These are phyloP conservation scores for Danio jaintianensis DNA, from an alignment of 2,797 vertebrate genomes.

Conservation along the genomic window DNA sequence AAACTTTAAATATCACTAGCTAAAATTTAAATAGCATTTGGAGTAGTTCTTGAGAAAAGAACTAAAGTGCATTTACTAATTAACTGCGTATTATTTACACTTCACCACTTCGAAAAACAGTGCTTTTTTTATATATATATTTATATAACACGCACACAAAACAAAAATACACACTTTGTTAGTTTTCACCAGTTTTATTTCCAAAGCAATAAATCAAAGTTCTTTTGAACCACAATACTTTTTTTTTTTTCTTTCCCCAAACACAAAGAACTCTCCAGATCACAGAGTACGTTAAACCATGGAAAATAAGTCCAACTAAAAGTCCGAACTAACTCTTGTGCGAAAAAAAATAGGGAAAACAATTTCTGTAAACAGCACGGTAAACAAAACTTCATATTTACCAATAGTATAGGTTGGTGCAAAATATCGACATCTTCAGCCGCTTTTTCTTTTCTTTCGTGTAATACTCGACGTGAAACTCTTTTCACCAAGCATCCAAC, in stretches of 20 bases:
- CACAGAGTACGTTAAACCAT: conserved; percentile 54
- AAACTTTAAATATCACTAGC: too few species aligned
- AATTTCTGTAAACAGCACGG: conserved; percentile 62
- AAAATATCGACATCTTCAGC: conserved; percentile 60
- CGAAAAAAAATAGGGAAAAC: conserved; percentile 50
- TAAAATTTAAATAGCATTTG: too few species aligned
- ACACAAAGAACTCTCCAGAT: conserved; percentile 62
- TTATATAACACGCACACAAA: too few species aligned
- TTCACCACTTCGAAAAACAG: too few species aligned
- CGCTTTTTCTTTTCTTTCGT: conserved; percentile 35
- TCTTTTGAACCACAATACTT: conserved; percentile 60
- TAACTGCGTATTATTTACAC: too few species aligned
- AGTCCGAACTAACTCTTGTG: conserved; percentile 61
- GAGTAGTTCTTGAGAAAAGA: too few species aligned
- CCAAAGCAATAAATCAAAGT: conserved; percentile 66
- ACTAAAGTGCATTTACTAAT: too few species aligned
- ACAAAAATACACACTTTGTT: too few species aligned
- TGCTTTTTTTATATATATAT: too few species aligned
- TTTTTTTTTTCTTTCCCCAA: conserved; percentile 57
- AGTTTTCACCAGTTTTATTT: conserved; percentile 54
- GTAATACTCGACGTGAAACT: conserved; percentile 59
- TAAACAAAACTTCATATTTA: conserved; percentile 67
- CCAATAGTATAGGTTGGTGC: conserved; percentile 63
- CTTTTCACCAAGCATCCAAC: conserved; percentile 57
- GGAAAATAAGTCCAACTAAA: conserved; percentile 61